Evolutionary conservation across 2,797 vertebrate species (phyloP).

Genomic region (Darevskia nairensis): DNA sequence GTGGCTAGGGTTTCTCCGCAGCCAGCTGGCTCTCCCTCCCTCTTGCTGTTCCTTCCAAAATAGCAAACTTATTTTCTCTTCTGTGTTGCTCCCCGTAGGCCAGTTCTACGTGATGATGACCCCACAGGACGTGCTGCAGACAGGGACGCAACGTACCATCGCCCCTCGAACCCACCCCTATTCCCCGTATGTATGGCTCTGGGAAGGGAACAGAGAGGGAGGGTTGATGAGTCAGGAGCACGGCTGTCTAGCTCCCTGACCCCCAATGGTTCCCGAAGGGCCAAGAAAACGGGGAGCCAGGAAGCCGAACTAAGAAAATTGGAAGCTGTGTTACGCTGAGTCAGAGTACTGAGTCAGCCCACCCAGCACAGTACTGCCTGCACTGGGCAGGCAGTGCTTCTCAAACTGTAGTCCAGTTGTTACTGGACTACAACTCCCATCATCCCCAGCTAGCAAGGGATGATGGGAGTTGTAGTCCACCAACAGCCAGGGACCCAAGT

Average conservation of each 20-base stretch:
- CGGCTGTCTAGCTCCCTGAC: background rate
- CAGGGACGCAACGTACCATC: conserved; percentile 84
- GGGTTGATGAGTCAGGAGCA: background rate
- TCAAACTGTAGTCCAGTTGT: background rate
- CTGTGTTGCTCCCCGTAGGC: conserved; percentile 65
- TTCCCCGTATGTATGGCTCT: conserved; percentile 81
- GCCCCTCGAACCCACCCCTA: conserved; percentile 88
- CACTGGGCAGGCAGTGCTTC: too few relatives aligned
- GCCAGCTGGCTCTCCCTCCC: background rate
- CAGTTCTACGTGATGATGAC: conserved; percentile 96
- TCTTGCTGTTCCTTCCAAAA: too few relatives aligned
- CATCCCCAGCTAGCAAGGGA: too few relatives aligned
- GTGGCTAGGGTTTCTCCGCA: background rate
- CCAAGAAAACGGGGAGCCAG: background rate
- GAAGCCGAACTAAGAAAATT: too few relatives aligned
- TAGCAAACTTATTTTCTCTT: background rate
- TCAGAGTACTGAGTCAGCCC: too few relatives aligned
- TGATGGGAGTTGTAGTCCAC: too few relatives aligned
- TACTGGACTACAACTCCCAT: too few relatives aligned
- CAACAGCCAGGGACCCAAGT: too few relatives aligned
- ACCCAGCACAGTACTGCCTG: too few relatives aligned
- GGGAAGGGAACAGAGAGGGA: fast-evolving
- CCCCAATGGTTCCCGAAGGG: too few relatives aligned
- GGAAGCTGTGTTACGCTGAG: too few relatives aligned
- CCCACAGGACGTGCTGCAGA: conserved; percentile 88